A percentile compares a stretch with the other conserved stretches of the same genome.
phyloP scores from a whole-genome alignment of 2,888 invertebrate species.

The Flexamia atlantica region DNA sequence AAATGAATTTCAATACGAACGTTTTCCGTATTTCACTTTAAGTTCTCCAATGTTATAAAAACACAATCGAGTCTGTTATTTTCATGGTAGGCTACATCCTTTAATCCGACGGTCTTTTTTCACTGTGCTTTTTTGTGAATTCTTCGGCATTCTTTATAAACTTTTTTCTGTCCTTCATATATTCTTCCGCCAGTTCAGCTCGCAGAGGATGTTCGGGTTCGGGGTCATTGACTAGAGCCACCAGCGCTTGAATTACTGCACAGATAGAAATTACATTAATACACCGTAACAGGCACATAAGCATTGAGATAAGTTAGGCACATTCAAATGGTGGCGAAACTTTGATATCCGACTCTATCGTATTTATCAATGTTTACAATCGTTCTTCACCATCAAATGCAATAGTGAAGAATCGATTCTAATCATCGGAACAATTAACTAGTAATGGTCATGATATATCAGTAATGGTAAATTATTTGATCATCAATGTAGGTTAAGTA shows the following conservation, averaged over 20 bases:
- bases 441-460: too few relatives aligned
- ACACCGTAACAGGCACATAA: too few relatives aligned
- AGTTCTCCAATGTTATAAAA: not conserved
- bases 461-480: too few relatives aligned
- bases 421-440: too few relatives aligned
- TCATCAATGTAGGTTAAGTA: too few relatives aligned
- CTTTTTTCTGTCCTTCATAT: constrained; percentile 96
- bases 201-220: constrained; percentile 99
- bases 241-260: constrained; percentile 95
- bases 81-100: not conserved
- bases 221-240: constrained; percentile 97
- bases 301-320: too few relatives aligned
- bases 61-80: not conserved
- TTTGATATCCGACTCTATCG: too few relatives aligned
- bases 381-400: too few relatives aligned
- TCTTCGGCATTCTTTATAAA: constrained; percentile 99
- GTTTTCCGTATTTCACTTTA: not conserved
- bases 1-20: not conserved
- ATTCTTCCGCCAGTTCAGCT: constrained; percentile 98
- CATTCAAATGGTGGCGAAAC: too few relatives aligned
- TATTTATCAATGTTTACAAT: too few relatives aligned
- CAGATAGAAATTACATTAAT: not conserved
- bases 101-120: constrained; percentile 82
- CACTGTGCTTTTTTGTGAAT: constrained; percentile 97
- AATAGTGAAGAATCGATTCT: too few relatives aligned